phyloP scores from a whole-genome alignment of 1,140 invertebrate genomes.

The Leptopilina boulardi region DNA sequence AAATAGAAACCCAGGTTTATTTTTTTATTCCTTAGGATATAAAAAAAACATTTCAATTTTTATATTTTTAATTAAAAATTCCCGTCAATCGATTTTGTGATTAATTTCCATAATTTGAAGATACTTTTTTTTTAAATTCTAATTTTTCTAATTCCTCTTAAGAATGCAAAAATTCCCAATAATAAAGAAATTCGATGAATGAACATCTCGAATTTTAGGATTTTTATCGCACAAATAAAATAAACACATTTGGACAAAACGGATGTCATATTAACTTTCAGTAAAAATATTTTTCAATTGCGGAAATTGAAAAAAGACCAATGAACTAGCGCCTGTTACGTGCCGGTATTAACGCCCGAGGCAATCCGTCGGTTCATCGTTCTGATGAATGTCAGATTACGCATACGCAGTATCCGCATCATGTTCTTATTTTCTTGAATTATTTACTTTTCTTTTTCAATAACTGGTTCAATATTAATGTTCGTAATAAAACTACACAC shows the following conservation, averaged over 20 bases:
- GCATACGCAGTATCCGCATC: background rate
- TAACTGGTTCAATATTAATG: background rate
- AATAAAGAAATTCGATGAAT: no score
- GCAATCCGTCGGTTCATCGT: constrained; percentile 4
- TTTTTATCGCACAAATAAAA: no score
- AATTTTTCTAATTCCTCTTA: no score
- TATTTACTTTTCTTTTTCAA: constrained; percentile 18
- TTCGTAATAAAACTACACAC: background rate
- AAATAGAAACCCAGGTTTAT: background rate
- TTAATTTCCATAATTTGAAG: no score
- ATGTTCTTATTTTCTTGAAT: constrained; percentile 11
- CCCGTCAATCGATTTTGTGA: no score
- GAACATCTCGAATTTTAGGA: no score
- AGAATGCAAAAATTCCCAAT: no score
- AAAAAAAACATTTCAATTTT: no score
- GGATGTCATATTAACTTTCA: constrained; percentile 23
- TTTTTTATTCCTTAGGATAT: no score
- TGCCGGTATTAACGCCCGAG: constrained; percentile 1
- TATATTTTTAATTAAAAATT: no score
- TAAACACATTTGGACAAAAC: background rate
- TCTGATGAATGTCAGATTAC: background rate
- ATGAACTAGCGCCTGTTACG: background rate
- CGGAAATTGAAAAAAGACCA: constrained; percentile 22
- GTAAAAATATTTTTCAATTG: constrained; percentile 32
- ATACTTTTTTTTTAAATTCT: no score